Evolutionary conservation across 2,797 vertebrate species (phyloP).

Genomic region (Buceros bicornis): DNA sequence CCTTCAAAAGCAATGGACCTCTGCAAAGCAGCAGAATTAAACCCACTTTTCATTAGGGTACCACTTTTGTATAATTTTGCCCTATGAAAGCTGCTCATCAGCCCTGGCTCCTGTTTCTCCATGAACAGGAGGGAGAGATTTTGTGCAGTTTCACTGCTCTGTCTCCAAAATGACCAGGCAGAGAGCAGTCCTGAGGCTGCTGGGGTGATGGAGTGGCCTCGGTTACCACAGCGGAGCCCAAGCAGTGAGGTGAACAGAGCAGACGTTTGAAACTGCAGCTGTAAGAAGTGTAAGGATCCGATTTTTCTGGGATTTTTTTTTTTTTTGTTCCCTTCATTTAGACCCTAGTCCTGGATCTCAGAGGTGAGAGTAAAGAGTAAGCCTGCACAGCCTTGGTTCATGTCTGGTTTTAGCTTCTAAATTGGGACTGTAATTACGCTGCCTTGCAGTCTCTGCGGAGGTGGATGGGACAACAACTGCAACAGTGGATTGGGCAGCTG

Average conservation of each 20-base stretch:
- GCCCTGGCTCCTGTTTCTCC: background rate
- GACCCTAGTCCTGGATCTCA: background rate
- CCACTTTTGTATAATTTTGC: background rate
- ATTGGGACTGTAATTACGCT: background rate
- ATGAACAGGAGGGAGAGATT: background rate
- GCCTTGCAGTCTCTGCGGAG: background rate
- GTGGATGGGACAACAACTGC: background rate
- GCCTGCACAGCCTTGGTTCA: background rate
- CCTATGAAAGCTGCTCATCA: background rate
- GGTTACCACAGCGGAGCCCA: background rate
- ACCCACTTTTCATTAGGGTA: background rate
- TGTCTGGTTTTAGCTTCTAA: background rate
- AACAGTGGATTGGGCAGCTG: constrained; percentile 38
- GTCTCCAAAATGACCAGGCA: background rate
- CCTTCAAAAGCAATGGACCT: background rate
- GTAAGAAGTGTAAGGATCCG: background rate
- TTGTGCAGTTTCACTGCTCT: background rate
- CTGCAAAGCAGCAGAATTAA: background rate
- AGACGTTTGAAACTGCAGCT: background rate
- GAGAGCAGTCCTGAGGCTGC: background rate
- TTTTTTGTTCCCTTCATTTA: background rate
- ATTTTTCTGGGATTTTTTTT: background rate
- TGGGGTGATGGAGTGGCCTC: background rate
- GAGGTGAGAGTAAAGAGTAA: background rate
- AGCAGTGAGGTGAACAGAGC: background rate